Percentiles rank a stretch among this genome's conserved stretches.
These are phyloP conservation scores for Tinea trinotella DNA, from an alignment of 2,888 invertebrate genomes.

Conservation along the genomic window DNA sequence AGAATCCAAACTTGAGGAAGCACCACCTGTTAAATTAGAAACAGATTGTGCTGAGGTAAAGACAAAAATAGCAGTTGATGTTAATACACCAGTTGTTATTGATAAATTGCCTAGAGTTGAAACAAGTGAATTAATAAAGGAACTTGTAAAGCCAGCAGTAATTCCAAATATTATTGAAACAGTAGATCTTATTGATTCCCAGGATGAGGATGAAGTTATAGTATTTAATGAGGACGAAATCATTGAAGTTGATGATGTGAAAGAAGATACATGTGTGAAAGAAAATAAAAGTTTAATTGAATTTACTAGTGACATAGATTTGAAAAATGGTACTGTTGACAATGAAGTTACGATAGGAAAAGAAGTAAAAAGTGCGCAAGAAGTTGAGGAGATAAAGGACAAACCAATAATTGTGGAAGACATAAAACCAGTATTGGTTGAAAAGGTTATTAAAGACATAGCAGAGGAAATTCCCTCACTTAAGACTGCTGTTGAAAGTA, in stretches of 20 bases:
- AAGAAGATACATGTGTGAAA: conserved; percentile 10
- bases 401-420: not conserved
- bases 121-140: not conserved
- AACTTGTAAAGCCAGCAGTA: not conserved
- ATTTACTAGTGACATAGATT: too few species aligned
- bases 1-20: too few species aligned
- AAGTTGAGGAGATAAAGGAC: conserved; percentile 19
- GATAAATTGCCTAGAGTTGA: too few species aligned
- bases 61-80: too few species aligned
- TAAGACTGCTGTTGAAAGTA: not conserved
- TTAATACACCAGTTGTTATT: too few species aligned
- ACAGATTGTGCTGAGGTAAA: too few species aligned
- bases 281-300: too few species aligned
- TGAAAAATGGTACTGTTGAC: conserved; percentile 30
- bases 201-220: too few species aligned
- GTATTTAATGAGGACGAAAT: not conserved
- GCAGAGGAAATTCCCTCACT: not conserved
- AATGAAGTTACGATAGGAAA: conserved; percentile 31
- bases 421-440: not conserved
- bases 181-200: too few species aligned
- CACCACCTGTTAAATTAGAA: too few species aligned
- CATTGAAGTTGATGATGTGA: conserved; percentile 24
- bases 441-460: not conserved
- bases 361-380: too few species aligned
- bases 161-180: not conserved